phyloP scores from a whole-genome alignment of 2,113 vertebrate genomes.

The Orientallactaga bullata region DNA sequence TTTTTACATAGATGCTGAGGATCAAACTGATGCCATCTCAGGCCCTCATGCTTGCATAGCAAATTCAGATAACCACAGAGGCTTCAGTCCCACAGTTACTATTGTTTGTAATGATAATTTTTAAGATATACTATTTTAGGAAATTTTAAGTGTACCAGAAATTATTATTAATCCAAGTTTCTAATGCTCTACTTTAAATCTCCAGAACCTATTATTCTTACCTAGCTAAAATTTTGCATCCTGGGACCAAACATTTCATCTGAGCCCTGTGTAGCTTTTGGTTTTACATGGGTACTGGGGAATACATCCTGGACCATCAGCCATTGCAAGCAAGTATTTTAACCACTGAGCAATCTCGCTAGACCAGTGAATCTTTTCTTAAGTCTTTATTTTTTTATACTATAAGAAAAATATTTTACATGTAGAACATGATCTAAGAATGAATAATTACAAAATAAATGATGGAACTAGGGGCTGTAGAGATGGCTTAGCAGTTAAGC shows the following conservation, averaged over 20 bases:
- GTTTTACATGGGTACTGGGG: too few species aligned
- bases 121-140: background rate
- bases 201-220: background rate
- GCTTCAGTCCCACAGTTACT: background rate
- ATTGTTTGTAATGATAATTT: background rate
- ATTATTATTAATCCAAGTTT: background rate
- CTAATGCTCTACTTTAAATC: background rate
- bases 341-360: too few species aligned
- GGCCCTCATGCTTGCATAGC: too few species aligned
- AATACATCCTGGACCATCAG: too few species aligned
- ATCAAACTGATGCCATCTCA: too few species aligned
- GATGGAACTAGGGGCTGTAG: too few species aligned
- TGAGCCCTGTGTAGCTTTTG: too few species aligned
- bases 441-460: conserved; percentile 30
- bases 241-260: too few species aligned
- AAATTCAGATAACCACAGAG: too few species aligned
- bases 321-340: too few species aligned
- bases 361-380: background rate
- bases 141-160: background rate
- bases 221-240: background rate
- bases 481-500: too few species aligned
- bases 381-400: conserved; percentile 1
- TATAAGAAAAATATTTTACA: conserved; percentile 58
- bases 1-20: too few species aligned
- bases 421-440: conserved; percentile 23